These are phyloP conservation scores for Pteromalus puparum DNA, from an alignment of 1,140 invertebrate genomes.

Conservation along the genomic window DNA sequence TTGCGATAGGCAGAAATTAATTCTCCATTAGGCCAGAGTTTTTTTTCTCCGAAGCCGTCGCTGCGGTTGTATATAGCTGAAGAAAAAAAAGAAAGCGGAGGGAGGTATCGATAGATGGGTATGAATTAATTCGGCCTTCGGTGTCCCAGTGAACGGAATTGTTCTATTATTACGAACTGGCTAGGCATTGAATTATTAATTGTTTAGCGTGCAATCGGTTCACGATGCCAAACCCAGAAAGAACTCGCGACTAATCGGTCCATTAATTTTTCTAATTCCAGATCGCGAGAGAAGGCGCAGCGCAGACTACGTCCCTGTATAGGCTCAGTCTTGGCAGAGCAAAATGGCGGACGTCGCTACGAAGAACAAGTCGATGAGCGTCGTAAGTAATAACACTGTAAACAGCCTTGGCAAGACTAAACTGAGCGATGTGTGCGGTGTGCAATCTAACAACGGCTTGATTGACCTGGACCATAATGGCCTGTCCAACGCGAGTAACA, in stretches of 20 bases:
- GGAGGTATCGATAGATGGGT: background rate
- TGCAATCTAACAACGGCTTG: slow-evolving; percentile 74
- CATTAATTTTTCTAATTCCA: slow-evolving; percentile 33
- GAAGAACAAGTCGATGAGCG: slow-evolving; percentile 71
- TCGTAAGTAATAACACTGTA: slow-evolving; percentile 71
- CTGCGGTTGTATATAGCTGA: background rate
- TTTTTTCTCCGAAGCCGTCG: background rate
- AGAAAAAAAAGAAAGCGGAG: background rate
- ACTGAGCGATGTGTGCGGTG: slow-evolving; percentile 66
- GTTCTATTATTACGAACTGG: background rate
- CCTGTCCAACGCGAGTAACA: slow-evolving; percentile 66
- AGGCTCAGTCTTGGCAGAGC: slow-evolving; percentile 24
- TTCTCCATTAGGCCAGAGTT: background rate
- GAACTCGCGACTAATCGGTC: slow-evolving; percentile 1
- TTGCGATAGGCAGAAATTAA: slow-evolving; percentile 43
- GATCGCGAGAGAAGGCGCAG: slow-evolving; percentile 18
- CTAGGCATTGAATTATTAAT: background rate
- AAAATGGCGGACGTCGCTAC: slow-evolving; percentile 73
- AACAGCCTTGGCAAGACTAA: slow-evolving; percentile 50
- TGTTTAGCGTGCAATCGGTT: background rate
- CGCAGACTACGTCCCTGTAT: background rate
- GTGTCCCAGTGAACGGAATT: background rate
- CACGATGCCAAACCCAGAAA: background rate
- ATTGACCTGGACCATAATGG: slow-evolving; percentile 70
- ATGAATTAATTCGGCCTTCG: background rate